Conservation (phyloP, 2,797 vertebrate species). For the Podarcis lilfordi region DNA sequence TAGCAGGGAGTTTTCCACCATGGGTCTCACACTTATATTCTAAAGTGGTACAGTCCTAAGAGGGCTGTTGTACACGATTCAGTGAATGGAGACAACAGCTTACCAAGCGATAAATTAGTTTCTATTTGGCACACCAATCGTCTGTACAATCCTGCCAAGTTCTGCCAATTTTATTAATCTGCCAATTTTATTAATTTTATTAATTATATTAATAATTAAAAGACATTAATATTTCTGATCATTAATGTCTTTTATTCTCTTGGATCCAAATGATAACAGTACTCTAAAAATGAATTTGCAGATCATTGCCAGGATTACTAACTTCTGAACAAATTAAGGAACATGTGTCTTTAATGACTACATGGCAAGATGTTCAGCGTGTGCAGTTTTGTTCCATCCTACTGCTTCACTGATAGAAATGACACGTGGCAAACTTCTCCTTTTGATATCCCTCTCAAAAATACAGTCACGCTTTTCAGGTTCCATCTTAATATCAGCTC, state of each 20-base stretch:
- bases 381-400: not conserved
- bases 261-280: not conserved
- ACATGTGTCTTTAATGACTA: not conserved
- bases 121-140: not conserved
- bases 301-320: not conserved
- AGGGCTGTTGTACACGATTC: not conserved
- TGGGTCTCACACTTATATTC: not conserved
- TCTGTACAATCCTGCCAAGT: not conserved
- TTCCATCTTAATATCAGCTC: not conserved
- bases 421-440: not conserved
- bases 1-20: not conserved
- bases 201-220: too few species aligned
- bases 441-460: not conserved
- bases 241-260: not conserved
- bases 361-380: not conserved
- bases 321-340: not conserved
- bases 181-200: too few species aligned
- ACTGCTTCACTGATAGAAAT: not conserved
- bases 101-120: not conserved
- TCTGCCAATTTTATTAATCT: not conserved
- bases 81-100: not conserved
- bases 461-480: too few species aligned
- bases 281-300: not conserved
- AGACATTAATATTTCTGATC: not conserved
- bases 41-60: not conserved